Conservation (phyloP, 1,140 invertebrate species). For the Euura lappo region DNA sequence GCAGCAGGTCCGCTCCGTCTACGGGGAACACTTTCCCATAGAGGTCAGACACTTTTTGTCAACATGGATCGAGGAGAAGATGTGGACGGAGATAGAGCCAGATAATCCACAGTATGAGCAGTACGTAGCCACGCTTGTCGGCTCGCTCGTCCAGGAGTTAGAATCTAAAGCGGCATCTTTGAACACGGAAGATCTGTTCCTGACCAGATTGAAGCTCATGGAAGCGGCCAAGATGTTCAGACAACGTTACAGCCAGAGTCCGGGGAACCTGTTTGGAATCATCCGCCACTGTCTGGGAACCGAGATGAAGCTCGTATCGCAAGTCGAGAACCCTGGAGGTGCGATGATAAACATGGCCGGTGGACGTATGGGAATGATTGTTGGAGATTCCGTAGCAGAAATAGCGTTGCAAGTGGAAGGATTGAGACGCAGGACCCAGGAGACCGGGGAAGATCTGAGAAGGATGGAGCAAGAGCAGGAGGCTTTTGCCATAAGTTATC, state of each 20-base stretch:
- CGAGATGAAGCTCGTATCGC: constrained; percentile 74
- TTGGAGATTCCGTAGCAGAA: constrained; percentile 49
- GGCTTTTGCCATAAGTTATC: constrained; percentile 83
- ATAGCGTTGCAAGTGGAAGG: constrained; percentile 67
- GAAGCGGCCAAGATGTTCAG: constrained; percentile 81
- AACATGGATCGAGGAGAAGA: constrained; percentile 86
- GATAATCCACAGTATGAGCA: constrained; percentile 69
- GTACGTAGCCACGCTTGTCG: constrained; percentile 67
- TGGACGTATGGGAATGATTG: constrained; percentile 41
- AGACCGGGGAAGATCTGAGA: constrained; percentile 73
- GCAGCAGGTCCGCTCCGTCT: constrained; percentile 77
- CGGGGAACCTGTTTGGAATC: constrained; percentile 72
- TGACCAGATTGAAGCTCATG: constrained; percentile 80
- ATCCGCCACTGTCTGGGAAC: constrained; percentile 78
- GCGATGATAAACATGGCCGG: constrained; percentile 46
- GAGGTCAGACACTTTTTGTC: constrained; percentile 89
- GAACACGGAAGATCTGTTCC: constrained; percentile 75
- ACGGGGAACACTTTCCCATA: constrained; percentile 87
- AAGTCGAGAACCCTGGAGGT: constrained; percentile 65
- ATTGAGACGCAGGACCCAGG: constrained; percentile 69
- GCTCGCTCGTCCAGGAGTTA: constrained; percentile 77
- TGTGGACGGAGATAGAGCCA: constrained; percentile 79
- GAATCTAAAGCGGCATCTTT: constrained; percentile 76
- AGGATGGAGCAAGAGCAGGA: constrained; percentile 84
- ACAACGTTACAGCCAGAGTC: constrained; percentile 70